Evolutionary conservation across 2,888 invertebrate genomes (phyloP).

Genomic region (Apodemia hepburni): DNA sequence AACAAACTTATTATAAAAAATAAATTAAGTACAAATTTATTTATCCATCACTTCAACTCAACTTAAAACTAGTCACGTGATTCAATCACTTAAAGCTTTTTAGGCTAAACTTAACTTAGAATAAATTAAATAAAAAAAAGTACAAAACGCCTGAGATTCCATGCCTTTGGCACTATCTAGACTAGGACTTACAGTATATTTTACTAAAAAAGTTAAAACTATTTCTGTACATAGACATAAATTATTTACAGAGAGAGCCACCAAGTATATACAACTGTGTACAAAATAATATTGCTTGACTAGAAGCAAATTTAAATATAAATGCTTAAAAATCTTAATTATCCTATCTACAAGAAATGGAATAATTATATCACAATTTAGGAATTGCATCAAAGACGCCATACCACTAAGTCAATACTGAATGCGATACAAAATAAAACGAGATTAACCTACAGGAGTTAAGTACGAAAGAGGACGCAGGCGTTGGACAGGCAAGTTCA

Average conservation of each 20-base stretch:
- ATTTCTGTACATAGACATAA: slow-evolving; percentile 30
- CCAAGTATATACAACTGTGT: slow-evolving; percentile 44
- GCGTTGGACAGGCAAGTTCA: slow-evolving; percentile 39
- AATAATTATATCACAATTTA: slow-evolving; percentile 74
- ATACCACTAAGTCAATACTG: slow-evolving; percentile 46
- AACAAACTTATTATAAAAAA: slow-evolving; percentile 38
- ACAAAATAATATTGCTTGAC: slow-evolving; percentile 37
- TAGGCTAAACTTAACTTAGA: slow-evolving; percentile 50
- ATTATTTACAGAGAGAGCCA: slow-evolving; percentile 32
- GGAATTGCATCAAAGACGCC: slow-evolving; percentile 66
- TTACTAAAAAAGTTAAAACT: slow-evolving; percentile 14
- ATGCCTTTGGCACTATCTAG: slow-evolving; percentile 69
- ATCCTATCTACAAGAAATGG: slow-evolving; percentile 47
- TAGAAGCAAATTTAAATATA: slow-evolving; percentile 30
- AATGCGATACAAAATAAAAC: slow-evolving; percentile 38
- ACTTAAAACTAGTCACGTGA: slow-evolving; percentile 48
- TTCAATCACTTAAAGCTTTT: slow-evolving; percentile 63
- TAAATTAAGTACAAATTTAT: slow-evolving; percentile 49
- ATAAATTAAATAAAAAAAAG: slow-evolving; percentile 39
- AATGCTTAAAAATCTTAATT: slow-evolving; percentile 34
- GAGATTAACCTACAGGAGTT: slow-evolving; percentile 33
- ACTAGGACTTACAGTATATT: slow-evolving; percentile 47
- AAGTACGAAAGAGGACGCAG: slow-evolving; percentile 26
- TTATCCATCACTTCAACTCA: slow-evolving; percentile 32
- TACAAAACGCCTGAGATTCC: slow-evolving; percentile 57